phyloP scores from a whole-genome alignment of 2,113 vertebrate genomes.

The Aptenodytes patagonicus region DNA sequence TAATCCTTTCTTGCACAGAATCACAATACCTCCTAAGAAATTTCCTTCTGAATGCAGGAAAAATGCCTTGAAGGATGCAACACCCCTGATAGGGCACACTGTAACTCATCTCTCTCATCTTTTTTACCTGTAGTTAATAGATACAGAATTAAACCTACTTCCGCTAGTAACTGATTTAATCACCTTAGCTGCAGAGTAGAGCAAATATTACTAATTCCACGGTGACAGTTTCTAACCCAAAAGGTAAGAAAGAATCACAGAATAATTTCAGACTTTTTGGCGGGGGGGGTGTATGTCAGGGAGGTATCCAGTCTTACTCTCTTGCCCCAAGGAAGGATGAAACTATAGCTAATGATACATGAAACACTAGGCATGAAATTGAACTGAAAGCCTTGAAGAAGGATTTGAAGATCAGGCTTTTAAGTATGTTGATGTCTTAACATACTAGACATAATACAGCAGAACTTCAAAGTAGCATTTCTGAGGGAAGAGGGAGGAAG shows the following conservation, averaged over 20 bases:
- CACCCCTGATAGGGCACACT: rapidly evolving
- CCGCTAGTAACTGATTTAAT: background rate
- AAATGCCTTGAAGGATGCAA: background rate
- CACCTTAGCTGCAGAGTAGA: background rate
- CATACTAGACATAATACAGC: background rate
- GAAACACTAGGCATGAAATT: background rate
- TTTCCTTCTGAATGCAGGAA: background rate
- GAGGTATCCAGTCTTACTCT: background rate
- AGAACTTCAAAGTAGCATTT: background rate
- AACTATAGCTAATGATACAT: background rate
- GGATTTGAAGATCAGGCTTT: background rate
- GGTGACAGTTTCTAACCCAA: background rate
- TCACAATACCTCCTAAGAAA: background rate
- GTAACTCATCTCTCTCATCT: background rate
- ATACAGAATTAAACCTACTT: background rate
- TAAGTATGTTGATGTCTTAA: background rate
- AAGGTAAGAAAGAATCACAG: background rate
- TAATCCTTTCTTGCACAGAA: background rate
- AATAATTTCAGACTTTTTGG: background rate
- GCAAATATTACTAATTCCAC: background rate
- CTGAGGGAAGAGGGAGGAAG: background rate
- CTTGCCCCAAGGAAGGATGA: background rate
- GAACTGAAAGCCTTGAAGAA: background rate
- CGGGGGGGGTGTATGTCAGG: background rate
- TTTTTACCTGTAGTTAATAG: background rate